phyloP scores from a whole-genome alignment of 2,113 vertebrate species.

The Ibidorhyncha struthersii region DNA sequence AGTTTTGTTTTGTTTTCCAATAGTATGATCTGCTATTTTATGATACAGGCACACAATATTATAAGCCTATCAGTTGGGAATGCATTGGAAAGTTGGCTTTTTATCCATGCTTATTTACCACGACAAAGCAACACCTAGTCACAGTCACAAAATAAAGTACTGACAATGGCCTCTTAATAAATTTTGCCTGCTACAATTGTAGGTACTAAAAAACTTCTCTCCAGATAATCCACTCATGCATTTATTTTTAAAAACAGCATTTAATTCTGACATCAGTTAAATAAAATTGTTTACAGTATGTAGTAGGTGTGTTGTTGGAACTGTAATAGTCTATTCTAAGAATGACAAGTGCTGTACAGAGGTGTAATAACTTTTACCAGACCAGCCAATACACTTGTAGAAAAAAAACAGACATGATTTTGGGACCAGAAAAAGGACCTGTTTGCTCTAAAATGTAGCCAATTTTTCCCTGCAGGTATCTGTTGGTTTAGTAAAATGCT shows the following conservation, averaged over 20 bases:
- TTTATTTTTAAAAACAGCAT: background rate
- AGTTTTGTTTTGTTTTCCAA: background rate
- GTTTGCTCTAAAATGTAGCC: background rate
- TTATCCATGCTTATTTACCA: background rate
- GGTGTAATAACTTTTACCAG: background rate
- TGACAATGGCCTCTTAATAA: background rate
- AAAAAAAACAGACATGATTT: background rate
- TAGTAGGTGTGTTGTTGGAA: background rate
- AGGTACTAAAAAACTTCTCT: background rate
- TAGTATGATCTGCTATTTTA: slow-evolving; percentile 6
- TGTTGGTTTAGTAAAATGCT: background rate
- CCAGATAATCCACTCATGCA: background rate
- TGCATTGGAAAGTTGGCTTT: background rate
- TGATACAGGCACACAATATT: background rate
- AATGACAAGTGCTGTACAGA: background rate
- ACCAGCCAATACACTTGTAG: background rate
- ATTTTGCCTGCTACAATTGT: background rate
- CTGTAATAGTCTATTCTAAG: background rate
- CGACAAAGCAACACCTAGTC: background rate
- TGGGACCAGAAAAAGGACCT: background rate
- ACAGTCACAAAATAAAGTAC: background rate
- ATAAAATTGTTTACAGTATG: background rate
- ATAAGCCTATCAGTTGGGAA: background rate
- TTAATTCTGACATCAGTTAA: slow-evolving; percentile 8
- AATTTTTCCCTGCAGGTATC: background rate